Conservation (phyloP, 2,888 invertebrate genomes). For the Celastrina argiolus region DNA sequence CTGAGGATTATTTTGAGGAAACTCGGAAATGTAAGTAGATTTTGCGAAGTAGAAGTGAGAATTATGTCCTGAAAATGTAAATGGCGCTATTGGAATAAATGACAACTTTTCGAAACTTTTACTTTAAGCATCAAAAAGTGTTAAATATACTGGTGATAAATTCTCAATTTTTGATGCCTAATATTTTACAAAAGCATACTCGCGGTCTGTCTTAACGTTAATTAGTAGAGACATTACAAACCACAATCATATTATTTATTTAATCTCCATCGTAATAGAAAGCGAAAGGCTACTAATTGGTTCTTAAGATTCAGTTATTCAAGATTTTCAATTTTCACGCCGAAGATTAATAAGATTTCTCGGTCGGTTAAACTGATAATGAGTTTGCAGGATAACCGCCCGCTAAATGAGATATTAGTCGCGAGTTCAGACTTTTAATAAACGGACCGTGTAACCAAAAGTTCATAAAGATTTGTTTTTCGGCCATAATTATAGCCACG, state of each 20-base stretch:
- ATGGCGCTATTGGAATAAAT: background rate
- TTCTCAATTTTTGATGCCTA: background rate
- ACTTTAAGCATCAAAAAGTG: too few relatives aligned
- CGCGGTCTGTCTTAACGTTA: background rate
- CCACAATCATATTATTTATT: slow-evolving; percentile 19
- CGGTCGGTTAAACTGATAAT: slow-evolving; percentile 68
- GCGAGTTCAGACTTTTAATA: slow-evolving; percentile 5
- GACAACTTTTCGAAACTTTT: background rate
- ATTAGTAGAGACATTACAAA: slow-evolving; percentile 13
- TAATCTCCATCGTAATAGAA: slow-evolving; percentile 33
- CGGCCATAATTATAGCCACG: background rate
- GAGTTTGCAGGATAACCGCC: slow-evolving; percentile 62
- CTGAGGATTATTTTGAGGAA: background rate
- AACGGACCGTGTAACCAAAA: background rate
- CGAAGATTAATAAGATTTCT: slow-evolving; percentile 69
- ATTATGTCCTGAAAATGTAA: background rate
- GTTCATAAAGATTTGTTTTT: slow-evolving; percentile 4
- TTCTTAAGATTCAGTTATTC: slow-evolving; percentile 66
- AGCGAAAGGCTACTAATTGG: slow-evolving; percentile 43
- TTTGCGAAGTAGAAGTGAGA: background rate
- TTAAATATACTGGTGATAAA: background rate
- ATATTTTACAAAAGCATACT: background rate
- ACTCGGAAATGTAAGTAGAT: background rate
- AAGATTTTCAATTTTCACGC: slow-evolving; percentile 68
- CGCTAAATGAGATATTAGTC: slow-evolving; percentile 22